Base-by-base conservation (phyloP, 2,797 vertebrate genomes). In the Dicrostonyx torquatus region DNA sequence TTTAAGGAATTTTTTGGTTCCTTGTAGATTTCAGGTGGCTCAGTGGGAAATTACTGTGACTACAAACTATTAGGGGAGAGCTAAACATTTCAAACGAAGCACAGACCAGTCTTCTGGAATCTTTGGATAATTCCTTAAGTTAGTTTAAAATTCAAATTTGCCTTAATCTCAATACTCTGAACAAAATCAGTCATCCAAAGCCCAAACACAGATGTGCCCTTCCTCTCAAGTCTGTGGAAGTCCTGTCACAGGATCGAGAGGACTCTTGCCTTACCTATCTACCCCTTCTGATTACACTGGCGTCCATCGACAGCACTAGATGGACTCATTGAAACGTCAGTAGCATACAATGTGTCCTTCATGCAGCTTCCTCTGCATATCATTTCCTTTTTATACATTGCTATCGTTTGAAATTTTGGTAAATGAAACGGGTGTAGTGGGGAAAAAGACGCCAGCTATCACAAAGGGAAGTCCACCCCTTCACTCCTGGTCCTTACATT, bases 211-310 rank as follows among this genome's bases (percentile, higher is more conserved):
- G 4, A 78, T 18, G 8, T 64, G 15, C 60, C 11, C 66, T 86
- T 94, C 26, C 77, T 90, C 13, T 72, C 66, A 93, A 94, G 60
- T 87, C 80, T 88, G 31, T 37, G 20, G 31, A 87, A 79, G 80
- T 78, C 78, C 90, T 75, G 20, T 14, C 55, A 77, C 22, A 85
- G n/a, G 75, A 84, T 45, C 17, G 18, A 76, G 50, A 82, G 1
- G n/a, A 91, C 40, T 75, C 34, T 53, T 78, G 17, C 83, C 62
- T 37, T 94, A 70, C 73, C 48, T 48, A 60, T 62, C 53, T 62
- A 80, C 6, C 13, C 8, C 17, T n/a, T 29, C 37, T 93, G 53
- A 64, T 34, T n/a, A 87, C 6, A 72, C 31, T 37, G 24, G 15
- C 58, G 0, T 31, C 22, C 22, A 48, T 48, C 18, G 8, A 78